These are phyloP conservation scores for Junonia oenone DNA, from an alignment of 2,888 invertebrate species.

Conservation along the genomic window DNA sequence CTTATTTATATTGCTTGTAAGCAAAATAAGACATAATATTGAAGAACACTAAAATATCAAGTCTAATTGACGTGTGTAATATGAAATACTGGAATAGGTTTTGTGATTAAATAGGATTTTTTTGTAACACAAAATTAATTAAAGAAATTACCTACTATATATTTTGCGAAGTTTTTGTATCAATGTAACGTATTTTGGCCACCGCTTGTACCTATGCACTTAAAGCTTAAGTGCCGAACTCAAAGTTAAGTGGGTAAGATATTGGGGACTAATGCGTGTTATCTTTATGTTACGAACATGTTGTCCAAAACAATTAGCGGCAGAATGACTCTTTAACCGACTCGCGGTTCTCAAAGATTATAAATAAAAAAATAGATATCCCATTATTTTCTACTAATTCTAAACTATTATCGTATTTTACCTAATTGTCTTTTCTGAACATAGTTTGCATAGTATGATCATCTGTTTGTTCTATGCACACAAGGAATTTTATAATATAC, in stretches of 20 bases:
- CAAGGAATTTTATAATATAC: too few species aligned
- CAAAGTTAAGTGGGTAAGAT: constrained; percentile 38
- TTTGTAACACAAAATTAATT: too few species aligned
- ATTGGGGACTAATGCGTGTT: constrained; percentile 34
- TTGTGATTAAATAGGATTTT: too few species aligned
- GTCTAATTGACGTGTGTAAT: too few species aligned
- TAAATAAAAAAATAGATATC: background rate
- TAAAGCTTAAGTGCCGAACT: constrained; percentile 21
- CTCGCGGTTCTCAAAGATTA: constrained; percentile 7
- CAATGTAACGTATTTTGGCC: background rate
- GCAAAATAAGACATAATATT: too few species aligned
- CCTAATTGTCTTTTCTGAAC: background rate
- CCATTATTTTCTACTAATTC: background rate
- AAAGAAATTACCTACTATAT: too few species aligned
- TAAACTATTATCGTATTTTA: too few species aligned
- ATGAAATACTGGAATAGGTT: too few species aligned
- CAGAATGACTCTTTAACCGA: constrained; percentile 25
- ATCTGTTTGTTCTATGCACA: too few species aligned
- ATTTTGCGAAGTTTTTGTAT: background rate
- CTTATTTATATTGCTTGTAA: too few species aligned
- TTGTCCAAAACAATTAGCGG: constrained; percentile 40
- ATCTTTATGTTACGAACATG: constrained; percentile 42
- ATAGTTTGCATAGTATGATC: too few species aligned
- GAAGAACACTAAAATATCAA: too few species aligned
- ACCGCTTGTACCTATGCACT: constrained; percentile 14